Evolutionary conservation across 2,888 invertebrate genomes (phyloP).

Genomic region (Argyresthia goedartella): DNA sequence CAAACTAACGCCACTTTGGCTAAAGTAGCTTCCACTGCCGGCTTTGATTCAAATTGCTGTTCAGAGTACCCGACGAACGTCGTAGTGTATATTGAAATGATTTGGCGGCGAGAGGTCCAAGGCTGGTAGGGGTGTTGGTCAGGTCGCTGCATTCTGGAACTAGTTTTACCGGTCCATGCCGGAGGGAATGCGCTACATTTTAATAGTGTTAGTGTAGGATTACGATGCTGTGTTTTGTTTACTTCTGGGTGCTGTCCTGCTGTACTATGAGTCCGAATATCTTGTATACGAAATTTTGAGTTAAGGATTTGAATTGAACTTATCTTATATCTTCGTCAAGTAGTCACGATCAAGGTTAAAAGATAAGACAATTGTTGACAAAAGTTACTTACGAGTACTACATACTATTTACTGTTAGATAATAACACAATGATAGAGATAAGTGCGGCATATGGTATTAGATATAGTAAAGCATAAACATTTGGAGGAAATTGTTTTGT

Average conservation of each 20-base stretch:
- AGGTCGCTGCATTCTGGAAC: neutral
- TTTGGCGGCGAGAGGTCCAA: neutral
- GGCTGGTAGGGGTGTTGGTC: neutral
- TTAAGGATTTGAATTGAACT: neutral
- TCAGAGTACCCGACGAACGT: neutral
- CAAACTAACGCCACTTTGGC: neutral
- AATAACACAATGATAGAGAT: no score
- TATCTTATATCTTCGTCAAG: neutral
- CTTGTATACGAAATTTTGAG: neutral
- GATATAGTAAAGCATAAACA: no score
- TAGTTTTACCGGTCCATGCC: neutral
- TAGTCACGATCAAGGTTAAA: no score
- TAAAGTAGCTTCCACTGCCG: neutral
- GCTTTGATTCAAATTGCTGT: neutral
- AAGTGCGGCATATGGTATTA: no score
- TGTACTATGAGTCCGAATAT: neutral
- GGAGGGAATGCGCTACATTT: neutral
- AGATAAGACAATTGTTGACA: no score
- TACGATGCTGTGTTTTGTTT: neutral
- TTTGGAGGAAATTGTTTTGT: no score
- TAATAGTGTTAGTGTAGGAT: conserved; percentile 2
- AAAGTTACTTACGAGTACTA: no score
- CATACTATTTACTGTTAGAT: no score
- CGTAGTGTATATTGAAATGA: neutral
- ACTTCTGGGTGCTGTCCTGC: neutral